Evolutionary conservation across 2,888 invertebrate genomes (phyloP).

Genomic region (Thelaira solivaga): DNA sequence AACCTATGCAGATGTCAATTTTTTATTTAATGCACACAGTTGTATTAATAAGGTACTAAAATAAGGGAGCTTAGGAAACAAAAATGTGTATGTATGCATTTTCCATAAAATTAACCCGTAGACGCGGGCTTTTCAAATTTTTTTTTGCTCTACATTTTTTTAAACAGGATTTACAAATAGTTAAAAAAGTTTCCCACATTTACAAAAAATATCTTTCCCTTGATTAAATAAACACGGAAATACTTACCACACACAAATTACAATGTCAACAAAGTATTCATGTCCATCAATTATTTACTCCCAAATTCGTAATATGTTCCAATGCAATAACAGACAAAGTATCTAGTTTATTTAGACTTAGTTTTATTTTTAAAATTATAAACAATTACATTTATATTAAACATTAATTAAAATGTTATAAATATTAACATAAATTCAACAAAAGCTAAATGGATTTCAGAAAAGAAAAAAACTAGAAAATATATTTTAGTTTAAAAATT

Average conservation of each 20-base stretch:
- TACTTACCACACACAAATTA: too few relatives aligned
- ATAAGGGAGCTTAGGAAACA: too few relatives aligned
- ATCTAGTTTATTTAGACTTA: slow-evolving; percentile 53
- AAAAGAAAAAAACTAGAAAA: neutral
- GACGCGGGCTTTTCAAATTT: too few relatives aligned
- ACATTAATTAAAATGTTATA: slow-evolving; percentile 50
- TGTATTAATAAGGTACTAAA: neutral
- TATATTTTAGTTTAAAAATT: neutral
- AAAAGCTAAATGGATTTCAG: slow-evolving; percentile 1
- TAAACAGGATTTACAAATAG: too few relatives aligned
- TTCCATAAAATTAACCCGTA: too few relatives aligned
- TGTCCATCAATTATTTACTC: neutral
- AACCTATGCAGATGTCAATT: neutral
- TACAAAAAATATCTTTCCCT: too few relatives aligned
- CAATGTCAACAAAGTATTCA: neutral
- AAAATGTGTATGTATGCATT: neutral
- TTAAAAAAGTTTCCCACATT: too few relatives aligned
- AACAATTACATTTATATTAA: slow-evolving; percentile 58
- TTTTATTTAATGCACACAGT: slow-evolving; percentile 11
- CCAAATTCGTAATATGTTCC: too few relatives aligned
- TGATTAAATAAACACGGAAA: too few relatives aligned
- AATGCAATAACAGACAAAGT: neutral
- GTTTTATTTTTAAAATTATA: slow-evolving; percentile 55
- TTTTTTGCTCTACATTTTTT: too few relatives aligned
- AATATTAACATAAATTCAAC: slow-evolving; percentile 35